A percentile compares a stretch with the other conserved stretches of the same genome.
Conservation (phyloP, 2,888 invertebrate genomes). For the Calameuta pallipes region DNA sequence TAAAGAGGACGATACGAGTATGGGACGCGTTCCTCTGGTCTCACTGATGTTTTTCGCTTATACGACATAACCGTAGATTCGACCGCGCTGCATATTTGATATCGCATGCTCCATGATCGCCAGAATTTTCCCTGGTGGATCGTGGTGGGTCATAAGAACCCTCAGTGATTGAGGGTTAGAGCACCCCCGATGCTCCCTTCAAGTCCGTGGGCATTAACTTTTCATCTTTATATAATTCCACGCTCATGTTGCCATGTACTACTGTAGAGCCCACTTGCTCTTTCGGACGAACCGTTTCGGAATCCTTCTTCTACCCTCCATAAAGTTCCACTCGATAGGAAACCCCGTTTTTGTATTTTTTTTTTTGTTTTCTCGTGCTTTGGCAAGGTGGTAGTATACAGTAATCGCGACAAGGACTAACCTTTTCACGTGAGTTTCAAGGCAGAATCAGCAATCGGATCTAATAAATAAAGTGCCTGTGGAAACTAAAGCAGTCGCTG, state of each 20-base stretch:
- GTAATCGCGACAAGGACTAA: background rate
- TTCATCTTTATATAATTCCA: slow-evolving; percentile 64
- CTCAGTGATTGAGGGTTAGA: slow-evolving; percentile 66
- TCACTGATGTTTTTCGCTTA: slow-evolving; percentile 20
- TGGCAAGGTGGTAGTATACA: background rate
- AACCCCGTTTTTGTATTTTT: background rate
- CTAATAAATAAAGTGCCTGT: background rate
- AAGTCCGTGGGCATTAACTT: slow-evolving; percentile 58
- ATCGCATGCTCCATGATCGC: slow-evolving; percentile 62
- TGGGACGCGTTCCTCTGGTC: slow-evolving; percentile 26
- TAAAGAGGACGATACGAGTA: slow-evolving; percentile 39
- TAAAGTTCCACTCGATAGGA: background rate
- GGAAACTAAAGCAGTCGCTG: background rate
- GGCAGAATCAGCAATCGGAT: background rate
- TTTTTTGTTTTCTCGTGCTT: background rate
- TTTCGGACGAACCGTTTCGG: background rate
- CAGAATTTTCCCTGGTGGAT: slow-evolving; percentile 64
- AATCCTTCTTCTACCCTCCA: background rate
- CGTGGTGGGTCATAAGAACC: slow-evolving; percentile 63
- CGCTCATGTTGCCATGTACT: slow-evolving; percentile 28
- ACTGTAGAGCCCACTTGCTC: background rate
- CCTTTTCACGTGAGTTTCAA: background rate
- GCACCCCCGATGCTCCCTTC: slow-evolving; percentile 46
- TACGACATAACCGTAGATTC: slow-evolving; percentile 64
- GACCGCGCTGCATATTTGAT: slow-evolving; percentile 63